phyloP scores from a whole-genome alignment of 30 jellyfish, hydroid and myxozoan genomes.

The Mastigias papua region DNA sequence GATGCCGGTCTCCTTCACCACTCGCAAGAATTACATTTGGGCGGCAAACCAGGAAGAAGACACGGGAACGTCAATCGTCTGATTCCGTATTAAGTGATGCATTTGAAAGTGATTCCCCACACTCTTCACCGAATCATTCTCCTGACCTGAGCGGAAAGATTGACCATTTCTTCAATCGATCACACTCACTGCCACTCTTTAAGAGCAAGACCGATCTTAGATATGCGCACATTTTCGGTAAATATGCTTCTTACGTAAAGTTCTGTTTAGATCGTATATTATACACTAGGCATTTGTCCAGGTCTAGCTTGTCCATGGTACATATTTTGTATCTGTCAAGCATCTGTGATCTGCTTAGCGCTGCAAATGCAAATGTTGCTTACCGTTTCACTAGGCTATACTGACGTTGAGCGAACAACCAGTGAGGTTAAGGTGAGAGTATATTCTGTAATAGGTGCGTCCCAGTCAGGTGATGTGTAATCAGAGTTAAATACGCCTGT shows the following conservation, averaged over 20 bases:
- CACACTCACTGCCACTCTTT: constrained; percentile 56
- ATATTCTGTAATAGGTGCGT: too few species aligned
- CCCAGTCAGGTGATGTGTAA: too few species aligned
- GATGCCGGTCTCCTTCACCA: constrained; percentile 42
- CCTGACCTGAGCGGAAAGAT: constrained; percentile 11
- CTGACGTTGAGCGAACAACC: too few species aligned
- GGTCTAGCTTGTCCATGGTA: background rate
- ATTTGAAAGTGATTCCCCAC: constrained; percentile 18
- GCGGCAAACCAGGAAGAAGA: constrained; percentile 60
- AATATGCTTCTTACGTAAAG: background rate
- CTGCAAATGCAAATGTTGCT: too few species aligned
- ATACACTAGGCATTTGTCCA: background rate
- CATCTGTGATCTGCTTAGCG: too few species aligned
- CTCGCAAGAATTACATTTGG: constrained; percentile 46
- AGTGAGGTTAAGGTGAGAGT: too few species aligned
- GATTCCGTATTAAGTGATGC: constrained; percentile 27
- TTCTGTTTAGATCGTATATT: background rate
- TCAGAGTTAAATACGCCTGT: too few species aligned
- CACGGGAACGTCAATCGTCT: constrained; percentile 31
- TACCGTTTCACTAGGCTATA: too few species aligned
- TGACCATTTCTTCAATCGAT: constrained; percentile 26
- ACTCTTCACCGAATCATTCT: constrained; percentile 42
- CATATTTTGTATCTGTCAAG: too few species aligned
- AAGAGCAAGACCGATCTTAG: constrained; percentile 63
- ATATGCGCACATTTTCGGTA: constrained; percentile 66